Evolutionary conservation across 2,797 vertebrate genomes (phyloP), one percentile per base, ranked within the genome.

Genomic region (Discoglossus pictus): DNA sequence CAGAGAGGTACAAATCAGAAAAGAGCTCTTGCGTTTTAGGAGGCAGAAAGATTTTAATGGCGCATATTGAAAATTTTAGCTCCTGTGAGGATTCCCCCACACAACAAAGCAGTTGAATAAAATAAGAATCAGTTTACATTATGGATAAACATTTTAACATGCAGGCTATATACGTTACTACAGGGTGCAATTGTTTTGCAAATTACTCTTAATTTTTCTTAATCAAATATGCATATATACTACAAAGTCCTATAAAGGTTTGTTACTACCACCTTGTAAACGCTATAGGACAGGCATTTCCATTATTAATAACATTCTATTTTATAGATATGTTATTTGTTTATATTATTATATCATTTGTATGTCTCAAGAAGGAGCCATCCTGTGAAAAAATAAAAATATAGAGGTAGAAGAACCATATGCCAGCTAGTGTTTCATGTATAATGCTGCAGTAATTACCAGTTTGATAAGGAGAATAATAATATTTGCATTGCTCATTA

Each of bases 401-500:
- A n/a, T 62, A 62, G 44, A 62, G 46, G 27, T 62, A 62, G 60
- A 62, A 50, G 40, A 62, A 62, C 60, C 60, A 62, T 62, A 62
- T 62, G 60, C 46, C 46, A 9, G 17, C 20, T 36, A 25, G 60
- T 51, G 35, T 62, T 61, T 61, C 59, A 47, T 36, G 44, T 61
- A 61, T 34, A 50, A 50, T 51, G 44, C 48, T 46, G 27, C 40
- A 47, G 40, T 65, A 65, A 55, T 65, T 56, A 53, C 63, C 18
- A n/a, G 12, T 55, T 65, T 56, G 35, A 65, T 65, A 55, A 65
- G 52, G 52, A 24, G 56, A 65, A 65, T 55, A 65, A 65, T 55
- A 65, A 65, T 65, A 54, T 65, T 56, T 56, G 51, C 63, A 36
- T 65, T 65, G 63, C 63, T 55, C 40, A 65, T 55, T 46, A 65